Percentiles rank a stretch among this genome's conserved stretches.
phyloP scores from a whole-genome alignment of 2,113 vertebrate genomes.

The Corythoichthys haematopterus region DNA sequence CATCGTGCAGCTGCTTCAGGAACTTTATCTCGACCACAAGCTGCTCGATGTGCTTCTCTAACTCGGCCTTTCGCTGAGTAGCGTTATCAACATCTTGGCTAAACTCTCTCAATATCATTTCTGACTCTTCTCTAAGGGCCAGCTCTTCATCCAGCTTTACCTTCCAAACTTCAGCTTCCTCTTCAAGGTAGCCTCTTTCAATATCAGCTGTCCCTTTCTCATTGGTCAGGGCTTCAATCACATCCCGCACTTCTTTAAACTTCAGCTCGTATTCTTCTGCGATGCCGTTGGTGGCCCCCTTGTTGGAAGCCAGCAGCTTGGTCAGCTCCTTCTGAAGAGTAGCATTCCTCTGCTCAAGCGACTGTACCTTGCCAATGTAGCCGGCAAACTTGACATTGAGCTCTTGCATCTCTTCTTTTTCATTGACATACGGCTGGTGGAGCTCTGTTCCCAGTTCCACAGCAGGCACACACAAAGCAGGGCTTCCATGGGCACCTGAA shows the following conservation, averaged over 20 bases:
- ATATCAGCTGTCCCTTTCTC: slow-evolving; percentile 70
- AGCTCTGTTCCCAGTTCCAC: slow-evolving; percentile 64
- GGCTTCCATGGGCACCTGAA: slow-evolving; percentile 52
- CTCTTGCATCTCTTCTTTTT: slow-evolving; percentile 78
- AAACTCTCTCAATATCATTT: slow-evolving; percentile 75
- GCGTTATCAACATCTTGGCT: slow-evolving; percentile 74
- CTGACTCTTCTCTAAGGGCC: slow-evolving; percentile 74
- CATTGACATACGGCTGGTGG: slow-evolving; percentile 65
- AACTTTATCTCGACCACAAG: slow-evolving; percentile 69
- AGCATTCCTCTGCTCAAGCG: slow-evolving; percentile 69
- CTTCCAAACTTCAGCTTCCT: slow-evolving; percentile 68
- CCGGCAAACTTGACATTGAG: slow-evolving; percentile 73
- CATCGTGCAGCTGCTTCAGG: slow-evolving; percentile 70
- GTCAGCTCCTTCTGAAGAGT: slow-evolving; percentile 48
- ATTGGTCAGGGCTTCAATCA: slow-evolving; percentile 73
- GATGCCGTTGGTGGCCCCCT: slow-evolving; percentile 57
- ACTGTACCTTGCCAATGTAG: slow-evolving; percentile 77
- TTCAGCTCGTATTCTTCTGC: slow-evolving; percentile 70
- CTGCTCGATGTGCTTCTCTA: slow-evolving; percentile 66
- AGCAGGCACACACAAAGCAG: slow-evolving; percentile 46
- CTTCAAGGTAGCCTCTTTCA: slow-evolving; percentile 62
- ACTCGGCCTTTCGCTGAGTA: slow-evolving; percentile 72
- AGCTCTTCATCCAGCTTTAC: slow-evolving; percentile 75
- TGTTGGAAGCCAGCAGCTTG: slow-evolving; percentile 56
- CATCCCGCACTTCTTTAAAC: slow-evolving; percentile 70